Evolutionary conservation across 2,888 invertebrate species (phyloP), one percentile per base, ranked within the genome.

Genomic region (Caenorhabditis uteleia): DNA sequence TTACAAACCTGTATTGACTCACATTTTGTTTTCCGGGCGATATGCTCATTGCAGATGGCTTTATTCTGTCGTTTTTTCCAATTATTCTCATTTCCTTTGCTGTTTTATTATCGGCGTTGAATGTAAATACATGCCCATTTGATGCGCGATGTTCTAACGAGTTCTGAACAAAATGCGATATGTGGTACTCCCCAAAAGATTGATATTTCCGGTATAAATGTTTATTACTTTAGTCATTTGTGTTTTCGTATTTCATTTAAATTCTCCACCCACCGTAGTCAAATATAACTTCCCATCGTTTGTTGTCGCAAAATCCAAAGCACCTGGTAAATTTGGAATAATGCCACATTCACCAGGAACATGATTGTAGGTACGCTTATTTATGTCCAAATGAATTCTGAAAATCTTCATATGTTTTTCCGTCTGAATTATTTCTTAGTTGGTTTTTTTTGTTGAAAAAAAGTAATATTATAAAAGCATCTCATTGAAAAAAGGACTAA

Each of bases 321-420:
- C 42, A 10, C 65, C 65, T 14, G 58, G 50, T 2, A 65, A 20
- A 34, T 65, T 59, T 20, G 65, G 69, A 16, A 79, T 55, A 1
- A 57, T 27, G 12, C 68, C 49, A 50, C 79, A 79, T 36, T 70
- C 74, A n/a, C 78, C 79, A 1, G 79, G 78, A 14, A 64, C 69
- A 49, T 79, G 79, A 29, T 73, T 71, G 56, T 75, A 79, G 7
- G 68, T 55, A 7, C 66, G 45, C 49, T 79, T 79, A 68, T 79
- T 79, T 26, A 67, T 49, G 56, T 79, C 79, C 4, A 77, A 44
- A 25, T 71, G 48, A 4, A 79, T 50, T 27, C 79, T 79, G 55
- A 54, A 75, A 77, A 25, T 34, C n/a, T n/a, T n/a, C n/a, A n/a
- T n/a, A n/a, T n/a, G n/a, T n/a, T n/a, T n/a, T n/a, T n/a, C n/a